A percentile compares a stretch with the other conserved stretches of the same genome.
phyloP scores from a whole-genome alignment of 2,888 invertebrate species.

The Drosophila suboccidentalis region DNA sequence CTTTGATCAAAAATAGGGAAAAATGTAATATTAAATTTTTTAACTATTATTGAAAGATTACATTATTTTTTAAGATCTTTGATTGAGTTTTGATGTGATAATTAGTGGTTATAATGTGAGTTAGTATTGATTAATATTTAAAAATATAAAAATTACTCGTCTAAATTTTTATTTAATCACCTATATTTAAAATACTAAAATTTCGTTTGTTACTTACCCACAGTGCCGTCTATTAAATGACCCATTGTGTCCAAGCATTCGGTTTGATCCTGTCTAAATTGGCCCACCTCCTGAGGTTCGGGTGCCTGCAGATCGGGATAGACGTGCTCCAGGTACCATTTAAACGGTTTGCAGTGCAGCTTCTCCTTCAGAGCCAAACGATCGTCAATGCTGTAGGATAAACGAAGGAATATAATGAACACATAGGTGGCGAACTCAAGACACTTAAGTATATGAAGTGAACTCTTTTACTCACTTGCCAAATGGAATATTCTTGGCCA shows the following conservation, averaged over 20 bases:
- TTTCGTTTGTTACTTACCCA: slow-evolving; percentile 87
- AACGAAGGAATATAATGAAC: slow-evolving; percentile 6
- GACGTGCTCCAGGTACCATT: slow-evolving; percentile 97
- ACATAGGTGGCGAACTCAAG: background rate
- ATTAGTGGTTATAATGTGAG: no score
- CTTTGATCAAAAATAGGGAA: no score
- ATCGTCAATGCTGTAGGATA: slow-evolving; percentile 90
- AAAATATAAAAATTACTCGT: background rate
- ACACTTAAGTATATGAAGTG: background rate
- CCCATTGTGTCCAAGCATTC: slow-evolving; percentile 98
- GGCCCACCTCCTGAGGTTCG: slow-evolving; percentile 86
- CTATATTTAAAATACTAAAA: background rate
- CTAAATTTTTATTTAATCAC: background rate
- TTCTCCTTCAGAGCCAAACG: slow-evolving; percentile 92
- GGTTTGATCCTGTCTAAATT: slow-evolving; percentile 91
- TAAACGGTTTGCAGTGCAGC: slow-evolving; percentile 96
- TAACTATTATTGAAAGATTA: no score
- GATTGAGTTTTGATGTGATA: no score
- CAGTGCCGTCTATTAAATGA: slow-evolving; percentile 92
- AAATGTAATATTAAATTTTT: no score
- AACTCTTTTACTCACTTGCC: slow-evolving; percentile 89
- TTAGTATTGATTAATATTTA: background rate
- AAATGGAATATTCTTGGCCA: slow-evolving; percentile 94
- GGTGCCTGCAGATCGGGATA: slow-evolving; percentile 96
- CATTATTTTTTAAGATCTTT: no score